Evolutionary conservation across 2,888 invertebrate genomes (phyloP), one percentile per base, ranked within the genome.

Genomic region (Pediacus dermestoides): DNA sequence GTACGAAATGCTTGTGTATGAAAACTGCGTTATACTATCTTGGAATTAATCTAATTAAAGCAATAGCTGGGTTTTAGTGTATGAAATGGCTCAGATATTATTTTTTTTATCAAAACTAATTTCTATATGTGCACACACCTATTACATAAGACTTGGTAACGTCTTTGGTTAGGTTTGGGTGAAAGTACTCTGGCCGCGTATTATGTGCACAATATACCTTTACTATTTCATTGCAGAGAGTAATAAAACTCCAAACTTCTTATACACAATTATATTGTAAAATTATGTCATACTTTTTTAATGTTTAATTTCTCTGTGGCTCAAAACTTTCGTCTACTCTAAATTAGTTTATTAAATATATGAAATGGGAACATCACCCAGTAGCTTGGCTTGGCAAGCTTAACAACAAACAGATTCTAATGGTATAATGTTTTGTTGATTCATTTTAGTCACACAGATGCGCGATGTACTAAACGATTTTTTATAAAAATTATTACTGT

Each of bases 101-200:
- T 34, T 39, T 30, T 31, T 30, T 31, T 18, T 34, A 46, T 50
- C 50, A 50, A 54, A 53, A 49, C 49, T 54, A 26, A 43, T 44
- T 53, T 53, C 52, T 54, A 41, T 37, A 37, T 48, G 49, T 45
- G 42, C 39, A 50, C 53, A 57, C 46, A 53, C 51, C 47, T 58
- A 55, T 63, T 62, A 60, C 56, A 57, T 63, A 63, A 62, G 46
- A 50, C 42, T 50, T n/a, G n/a, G 58, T 57, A 64, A 60, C 61
- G 61, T 63, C 64, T 64, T 63, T 60, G 58, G 58, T 63, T 60
- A 57, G 56, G 58, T 59, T 60, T 59, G 42, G 60, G 64, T 63
- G 64, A 63, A 64, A 64, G 63, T 64, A 59, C 53, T 40, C 44
- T 40, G 37, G 35, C 39, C 44, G 42, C 22, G 36, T 48, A 50